Evolutionary conservation across 2,113 vertebrate genomes (phyloP).

Genomic region (Pica pica): DNA sequence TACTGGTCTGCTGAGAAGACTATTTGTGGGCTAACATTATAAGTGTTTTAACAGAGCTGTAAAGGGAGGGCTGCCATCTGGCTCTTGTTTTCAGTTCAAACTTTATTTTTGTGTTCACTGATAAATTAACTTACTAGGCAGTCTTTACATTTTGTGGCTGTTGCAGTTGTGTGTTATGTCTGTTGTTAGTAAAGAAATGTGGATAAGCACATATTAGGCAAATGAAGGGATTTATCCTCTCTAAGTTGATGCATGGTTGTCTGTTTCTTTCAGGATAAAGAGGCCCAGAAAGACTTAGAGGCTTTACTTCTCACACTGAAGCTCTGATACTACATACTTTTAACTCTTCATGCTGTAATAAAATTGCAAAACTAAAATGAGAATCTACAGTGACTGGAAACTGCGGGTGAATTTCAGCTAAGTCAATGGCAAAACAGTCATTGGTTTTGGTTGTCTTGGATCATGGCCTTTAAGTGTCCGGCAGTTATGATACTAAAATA

Average conservation of each 20-base stretch:
- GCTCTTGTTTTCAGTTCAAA: slow-evolving; percentile 10
- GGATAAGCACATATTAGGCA: not conserved
- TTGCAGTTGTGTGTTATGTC: slow-evolving; percentile 26
- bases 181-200: slow-evolving; percentile 32
- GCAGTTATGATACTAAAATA: not conserved
- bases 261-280: slow-evolving; percentile 81
- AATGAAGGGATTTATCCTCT: slow-evolving; percentile 18
- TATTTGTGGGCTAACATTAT: not conserved
- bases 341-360: slow-evolving; percentile 1
- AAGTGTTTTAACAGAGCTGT: slow-evolving; percentile 32
- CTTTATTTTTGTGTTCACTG: slow-evolving; percentile 32
- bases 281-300: slow-evolving; percentile 85
- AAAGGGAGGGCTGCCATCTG: slow-evolving; percentile 29
- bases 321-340: slow-evolving; percentile 59
- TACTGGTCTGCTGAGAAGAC: not conserved
- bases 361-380: not conserved
- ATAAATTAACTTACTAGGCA: slow-evolving; percentile 10
- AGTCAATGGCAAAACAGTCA: not conserved
- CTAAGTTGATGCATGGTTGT: slow-evolving; percentile 32
- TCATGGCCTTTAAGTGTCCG: not conserved
- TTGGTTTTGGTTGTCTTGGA: not conserved
- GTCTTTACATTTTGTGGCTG: slow-evolving; percentile 9
- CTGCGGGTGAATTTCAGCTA: not conserved
- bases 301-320: slow-evolving; percentile 74
- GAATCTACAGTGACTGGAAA: not conserved